Base-by-base conservation (phyloP, 2,797 vertebrate genomes). In the Xenentodon cancila region DNA sequence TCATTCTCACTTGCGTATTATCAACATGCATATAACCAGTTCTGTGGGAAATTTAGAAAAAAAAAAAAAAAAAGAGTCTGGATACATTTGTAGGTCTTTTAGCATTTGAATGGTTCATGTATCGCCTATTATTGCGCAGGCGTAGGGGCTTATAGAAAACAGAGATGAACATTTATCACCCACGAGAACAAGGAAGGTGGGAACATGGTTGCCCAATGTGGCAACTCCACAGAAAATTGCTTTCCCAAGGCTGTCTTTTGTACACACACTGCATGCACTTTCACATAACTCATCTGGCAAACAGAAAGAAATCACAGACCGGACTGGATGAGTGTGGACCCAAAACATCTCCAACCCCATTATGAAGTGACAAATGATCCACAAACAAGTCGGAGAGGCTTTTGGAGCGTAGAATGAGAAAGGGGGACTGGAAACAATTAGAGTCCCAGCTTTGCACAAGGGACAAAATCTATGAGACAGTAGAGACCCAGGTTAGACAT, bases 311-410 rank as follows among this genome's bases (percentile, higher is more conserved):
- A 90, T 84, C 80, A 63, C 83, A 76, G 75, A 79, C 64, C 52
- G 58, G 84, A 87, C 85, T 78, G 66, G 44, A 86, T 73, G 62
- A 20, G 27, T 82, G 76, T 73, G 79, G 82, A 88, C 80, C 81
- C 74, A 83, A 88, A 88, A 86, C 81, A 83, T 74, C 72, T 80
- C 69, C 68, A 57, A 54, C 69, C 84, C 80, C 76, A 87, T 90
- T 87, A 88, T 69, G 61, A 53, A 65, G 77, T 86, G 86, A 92
- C 87, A 83, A 86, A 88, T 88, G 81, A 81, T 80, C 79, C 74
- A 71, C 59, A 53, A 67, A 70, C 62, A 63, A 82, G 72, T 82
- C 71, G 54, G 70, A 34, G 62, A 87, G 67, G 79, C 71, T 86
- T 75, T 72, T 25, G 70, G 69, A 81, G 51, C 68, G 66, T 50